These are phyloP conservation scores for Pomphorhynchus laevis DNA, from an alignment of 1,140 invertebrate species.

Conservation along the genomic window DNA sequence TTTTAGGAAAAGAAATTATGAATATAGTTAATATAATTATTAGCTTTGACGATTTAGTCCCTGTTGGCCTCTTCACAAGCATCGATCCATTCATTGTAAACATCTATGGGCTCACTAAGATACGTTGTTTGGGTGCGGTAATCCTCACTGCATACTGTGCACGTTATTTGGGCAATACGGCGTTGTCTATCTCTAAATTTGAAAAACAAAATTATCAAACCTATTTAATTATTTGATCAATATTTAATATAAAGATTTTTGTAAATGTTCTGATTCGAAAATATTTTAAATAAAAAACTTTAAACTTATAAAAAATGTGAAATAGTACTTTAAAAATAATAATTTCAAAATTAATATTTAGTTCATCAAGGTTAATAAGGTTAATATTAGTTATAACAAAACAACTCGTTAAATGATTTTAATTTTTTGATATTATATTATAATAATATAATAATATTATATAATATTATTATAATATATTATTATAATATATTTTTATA, in stretches of 20 bases:
- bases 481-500: too few relatives aligned
- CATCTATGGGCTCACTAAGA: slow-evolving; percentile 76
- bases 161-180: slow-evolving; percentile 24
- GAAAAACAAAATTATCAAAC: slow-evolving; percentile 15
- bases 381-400: too few relatives aligned
- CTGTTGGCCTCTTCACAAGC: slow-evolving; percentile 60
- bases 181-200: slow-evolving; percentile 57
- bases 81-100: slow-evolving; percentile 98
- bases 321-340: too few relatives aligned
- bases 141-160: slow-evolving; percentile 67
- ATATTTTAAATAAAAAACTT: background rate
- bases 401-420: too few relatives aligned
- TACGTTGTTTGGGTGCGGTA: slow-evolving; percentile 83
- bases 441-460: slow-evolving; percentile 5
- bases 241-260: slow-evolving; percentile 4
- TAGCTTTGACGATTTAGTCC: background rate
- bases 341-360: too few relatives aligned
- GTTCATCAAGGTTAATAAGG: too few relatives aligned
- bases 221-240: slow-evolving; percentile 1
- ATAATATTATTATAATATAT: slow-evolving; percentile 11
- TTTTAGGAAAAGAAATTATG: background rate
- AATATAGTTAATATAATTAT: background rate
- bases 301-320: background rate
- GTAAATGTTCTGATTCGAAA: background rate
- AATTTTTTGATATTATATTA: too few relatives aligned